A percentile compares a stretch with the other conserved stretches of the same genome.
These are phyloP conservation scores for Lapara coniferarum DNA, from an alignment of 2,888 invertebrate species.

Conservation along the genomic window DNA sequence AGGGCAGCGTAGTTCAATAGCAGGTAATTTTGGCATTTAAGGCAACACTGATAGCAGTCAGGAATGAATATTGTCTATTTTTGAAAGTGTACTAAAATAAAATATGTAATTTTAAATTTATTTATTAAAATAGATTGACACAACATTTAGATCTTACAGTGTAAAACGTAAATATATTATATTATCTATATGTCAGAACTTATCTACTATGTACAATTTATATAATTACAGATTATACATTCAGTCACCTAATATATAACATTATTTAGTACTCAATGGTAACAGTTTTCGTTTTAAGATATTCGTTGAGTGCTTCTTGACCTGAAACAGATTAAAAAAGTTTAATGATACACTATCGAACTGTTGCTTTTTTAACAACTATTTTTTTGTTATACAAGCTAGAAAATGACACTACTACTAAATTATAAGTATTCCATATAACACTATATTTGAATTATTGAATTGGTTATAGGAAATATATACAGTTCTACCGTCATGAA, in stretches of 20 bases:
- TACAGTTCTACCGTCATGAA: background rate
- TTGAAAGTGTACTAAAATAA: no score
- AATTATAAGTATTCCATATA: no score
- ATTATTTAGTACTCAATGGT: conserved; percentile 92
- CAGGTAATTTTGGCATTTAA: no score
- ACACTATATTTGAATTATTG: background rate
- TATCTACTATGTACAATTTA: conserved; percentile 15
- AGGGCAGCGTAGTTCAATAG: no score
- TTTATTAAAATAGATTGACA: no score
- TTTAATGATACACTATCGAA: background rate
- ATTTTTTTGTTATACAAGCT: no score
- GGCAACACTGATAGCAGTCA: no score
- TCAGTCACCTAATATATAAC: conserved; percentile 27
- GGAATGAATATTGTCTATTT: no score
- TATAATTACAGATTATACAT: conserved; percentile 28
- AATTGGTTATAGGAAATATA: background rate
- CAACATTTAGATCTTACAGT: background rate
- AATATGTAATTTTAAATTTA: no score
- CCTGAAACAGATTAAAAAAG: conserved; percentile 81
- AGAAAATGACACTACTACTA: no score
- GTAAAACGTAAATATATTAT: background rate
- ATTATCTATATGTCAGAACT: conserved; percentile 7
- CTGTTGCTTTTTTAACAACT: no score
- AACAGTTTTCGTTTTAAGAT: conserved; percentile 96
- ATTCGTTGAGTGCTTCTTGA: conserved; percentile 96